Evolutionary conservation across 2,888 invertebrate species (phyloP).

Genomic region (Cerceris rybyensis): DNA sequence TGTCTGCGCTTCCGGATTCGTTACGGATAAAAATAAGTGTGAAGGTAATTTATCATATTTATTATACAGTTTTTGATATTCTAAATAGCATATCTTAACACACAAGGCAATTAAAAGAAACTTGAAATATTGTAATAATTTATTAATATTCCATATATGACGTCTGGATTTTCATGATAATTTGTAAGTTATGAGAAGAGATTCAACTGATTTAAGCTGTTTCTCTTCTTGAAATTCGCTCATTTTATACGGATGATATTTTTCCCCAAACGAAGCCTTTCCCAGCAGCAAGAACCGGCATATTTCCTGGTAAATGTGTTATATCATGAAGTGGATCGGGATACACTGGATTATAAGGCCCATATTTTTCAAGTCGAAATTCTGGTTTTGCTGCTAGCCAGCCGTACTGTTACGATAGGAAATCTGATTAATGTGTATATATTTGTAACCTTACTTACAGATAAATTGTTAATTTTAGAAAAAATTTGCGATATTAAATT

Average conservation of each 20-base stretch:
- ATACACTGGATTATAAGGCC: conserved; percentile 61
- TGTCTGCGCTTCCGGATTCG: conserved; percentile 86
- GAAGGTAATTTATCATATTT: conserved; percentile 81
- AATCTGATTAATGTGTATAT: background rate
- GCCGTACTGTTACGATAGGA: conserved; percentile 58
- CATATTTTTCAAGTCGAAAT: conserved; percentile 73
- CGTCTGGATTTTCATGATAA: no score
- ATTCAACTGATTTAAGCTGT: no score
- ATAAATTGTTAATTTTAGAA: background rate
- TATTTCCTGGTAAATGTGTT: conserved; percentile 56
- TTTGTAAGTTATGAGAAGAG: no score
- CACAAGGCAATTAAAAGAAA: no score
- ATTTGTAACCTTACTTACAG: background rate
- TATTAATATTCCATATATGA: no score
- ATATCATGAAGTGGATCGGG: conserved; percentile 68
- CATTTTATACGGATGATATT: background rate
- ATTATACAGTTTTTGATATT: background rate
- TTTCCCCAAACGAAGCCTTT: conserved; percentile 60
- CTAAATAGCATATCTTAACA: no score
- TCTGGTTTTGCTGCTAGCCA: conserved; percentile 73
- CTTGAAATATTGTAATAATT: no score
- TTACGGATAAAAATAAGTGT: conserved; percentile 83
- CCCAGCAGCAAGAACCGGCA: conserved; percentile 69
- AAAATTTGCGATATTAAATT: background rate
- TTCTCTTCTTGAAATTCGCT: no score